phyloP scores from a whole-genome alignment of 2,888 invertebrate genomes.

The Rhaphigaster nebulosa region DNA sequence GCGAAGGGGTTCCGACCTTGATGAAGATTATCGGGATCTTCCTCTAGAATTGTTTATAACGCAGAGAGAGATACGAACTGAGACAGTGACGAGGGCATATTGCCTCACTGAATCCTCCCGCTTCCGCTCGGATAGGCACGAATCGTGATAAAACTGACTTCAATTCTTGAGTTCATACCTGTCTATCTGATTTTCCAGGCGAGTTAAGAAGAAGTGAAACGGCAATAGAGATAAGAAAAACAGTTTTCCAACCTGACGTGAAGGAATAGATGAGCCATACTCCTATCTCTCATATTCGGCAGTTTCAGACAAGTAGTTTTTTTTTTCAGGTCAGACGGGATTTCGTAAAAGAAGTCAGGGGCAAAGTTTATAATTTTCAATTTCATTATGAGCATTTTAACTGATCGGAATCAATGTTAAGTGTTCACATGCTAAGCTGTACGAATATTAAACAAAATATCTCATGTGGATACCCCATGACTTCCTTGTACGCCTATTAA shows the following conservation, averaged over 20 bases:
- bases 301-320: neutral
- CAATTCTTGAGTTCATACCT: slow-evolving; percentile 23
- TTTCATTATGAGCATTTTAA: too few relatives aligned
- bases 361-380: neutral
- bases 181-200: slow-evolving; percentile 30
- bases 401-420: too few relatives aligned
- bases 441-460: too few relatives aligned
- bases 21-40: neutral
- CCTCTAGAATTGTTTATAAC: neutral
- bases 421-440: too few relatives aligned
- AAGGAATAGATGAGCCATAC: slow-evolving; percentile 12
- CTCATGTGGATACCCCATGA: too few relatives aligned
- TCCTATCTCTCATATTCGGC: neutral
- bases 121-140: neutral
- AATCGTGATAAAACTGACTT: slow-evolving; percentile 45
- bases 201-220: slow-evolving; percentile 44
- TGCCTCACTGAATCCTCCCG: neutral
- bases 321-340: neutral
- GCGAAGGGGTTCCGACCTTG: neutral
- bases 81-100: slow-evolving; percentile 1
- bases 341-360: neutral
- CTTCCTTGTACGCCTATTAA: too few relatives aligned
- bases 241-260: slow-evolving; percentile 11
- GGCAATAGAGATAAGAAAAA: slow-evolving; percentile 29
- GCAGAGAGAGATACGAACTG: neutral